Evolutionary conservation across 2,888 invertebrate species (phyloP).

Genomic region (Epicampocera succincta): DNA sequence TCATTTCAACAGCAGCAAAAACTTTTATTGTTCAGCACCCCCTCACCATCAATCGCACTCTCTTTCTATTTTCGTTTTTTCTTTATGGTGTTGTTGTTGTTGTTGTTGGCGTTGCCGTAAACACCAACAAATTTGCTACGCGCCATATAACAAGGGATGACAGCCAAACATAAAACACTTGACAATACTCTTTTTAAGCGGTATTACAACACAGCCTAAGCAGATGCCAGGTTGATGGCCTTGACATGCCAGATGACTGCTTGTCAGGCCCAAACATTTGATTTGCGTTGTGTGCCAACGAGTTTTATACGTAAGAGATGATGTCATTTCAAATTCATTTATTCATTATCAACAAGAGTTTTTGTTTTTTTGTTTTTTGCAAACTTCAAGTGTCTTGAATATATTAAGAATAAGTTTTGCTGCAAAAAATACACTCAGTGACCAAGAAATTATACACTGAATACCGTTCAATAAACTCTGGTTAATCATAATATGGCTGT

Average conservation of each 20-base stretch:
- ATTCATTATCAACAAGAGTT: constrained; percentile 19
- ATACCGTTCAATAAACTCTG: too few relatives aligned
- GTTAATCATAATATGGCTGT: too few relatives aligned
- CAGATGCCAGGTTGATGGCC: constrained; percentile 17
- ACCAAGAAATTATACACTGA: too few relatives aligned
- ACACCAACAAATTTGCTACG: constrained; percentile 21
- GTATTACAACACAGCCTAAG: background rate
- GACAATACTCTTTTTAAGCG: constrained; percentile 9
- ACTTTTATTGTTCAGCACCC: too few relatives aligned
- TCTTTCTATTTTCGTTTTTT: background rate
- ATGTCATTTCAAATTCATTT: constrained; percentile 60
- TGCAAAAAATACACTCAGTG: too few relatives aligned
- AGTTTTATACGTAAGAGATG: constrained; percentile 39
- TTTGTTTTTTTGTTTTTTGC: background rate
- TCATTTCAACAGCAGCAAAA: constrained; percentile 44
- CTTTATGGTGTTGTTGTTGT: background rate
- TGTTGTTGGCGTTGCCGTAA: background rate
- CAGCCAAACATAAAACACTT: constrained; percentile 57
- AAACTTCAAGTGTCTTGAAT: background rate
- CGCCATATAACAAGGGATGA: constrained; percentile 40
- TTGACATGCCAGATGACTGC: constrained; percentile 5
- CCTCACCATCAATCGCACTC: background rate
- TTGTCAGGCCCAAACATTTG: constrained; percentile 2
- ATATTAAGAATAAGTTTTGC: background rate
- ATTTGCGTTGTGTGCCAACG: background rate